phyloP scores from a whole-genome alignment of 2,888 invertebrate species.

The Venustoraphidia nigricollis region DNA sequence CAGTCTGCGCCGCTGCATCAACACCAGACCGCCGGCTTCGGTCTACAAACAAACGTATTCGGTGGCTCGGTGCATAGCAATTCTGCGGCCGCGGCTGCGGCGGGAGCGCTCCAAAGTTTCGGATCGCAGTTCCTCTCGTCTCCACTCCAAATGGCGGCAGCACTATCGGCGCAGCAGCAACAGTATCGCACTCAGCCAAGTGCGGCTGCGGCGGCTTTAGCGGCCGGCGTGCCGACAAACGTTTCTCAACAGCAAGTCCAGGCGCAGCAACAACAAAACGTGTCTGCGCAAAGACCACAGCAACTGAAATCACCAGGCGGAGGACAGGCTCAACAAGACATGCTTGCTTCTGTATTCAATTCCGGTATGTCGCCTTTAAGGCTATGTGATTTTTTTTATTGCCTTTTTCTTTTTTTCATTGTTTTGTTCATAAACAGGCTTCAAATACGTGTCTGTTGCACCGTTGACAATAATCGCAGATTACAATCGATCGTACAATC shows the following conservation, averaged over 20 bases:
- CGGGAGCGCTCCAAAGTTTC: conserved; percentile 32
- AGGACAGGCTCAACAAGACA: conserved; percentile 28
- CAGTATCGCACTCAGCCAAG: conserved; percentile 45
- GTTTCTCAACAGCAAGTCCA: conserved; percentile 16
- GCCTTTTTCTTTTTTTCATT: neutral
- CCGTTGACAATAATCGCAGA: no score
- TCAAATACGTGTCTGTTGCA: no score
- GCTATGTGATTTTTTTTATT: neutral
- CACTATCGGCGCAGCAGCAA: conserved; percentile 40
- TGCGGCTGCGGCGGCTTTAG: conserved; percentile 16
- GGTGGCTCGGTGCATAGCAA: conserved; percentile 29
- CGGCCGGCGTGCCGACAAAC: conserved; percentile 18
- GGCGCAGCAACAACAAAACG: conserved; percentile 22
- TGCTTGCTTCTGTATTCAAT: conserved; percentile 38
- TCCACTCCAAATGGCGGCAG: conserved; percentile 47
- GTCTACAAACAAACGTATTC: conserved; percentile 33
- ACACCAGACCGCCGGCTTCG: conserved; percentile 27
- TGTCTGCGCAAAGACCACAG: conserved; percentile 24
- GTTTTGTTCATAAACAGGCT: no score
- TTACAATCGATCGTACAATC: no score
- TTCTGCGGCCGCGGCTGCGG: conserved; percentile 25
- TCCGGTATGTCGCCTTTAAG: conserved; percentile 29
- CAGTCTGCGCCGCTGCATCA: conserved; percentile 27
- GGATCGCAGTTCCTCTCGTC: conserved; percentile 42
- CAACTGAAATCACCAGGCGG: conserved; percentile 40